Percentiles rank a stretch among this genome's conserved stretches.
phyloP scores from a whole-genome alignment of 2,113 vertebrate genomes.

The Cryptoleucopteryx plumbea region DNA sequence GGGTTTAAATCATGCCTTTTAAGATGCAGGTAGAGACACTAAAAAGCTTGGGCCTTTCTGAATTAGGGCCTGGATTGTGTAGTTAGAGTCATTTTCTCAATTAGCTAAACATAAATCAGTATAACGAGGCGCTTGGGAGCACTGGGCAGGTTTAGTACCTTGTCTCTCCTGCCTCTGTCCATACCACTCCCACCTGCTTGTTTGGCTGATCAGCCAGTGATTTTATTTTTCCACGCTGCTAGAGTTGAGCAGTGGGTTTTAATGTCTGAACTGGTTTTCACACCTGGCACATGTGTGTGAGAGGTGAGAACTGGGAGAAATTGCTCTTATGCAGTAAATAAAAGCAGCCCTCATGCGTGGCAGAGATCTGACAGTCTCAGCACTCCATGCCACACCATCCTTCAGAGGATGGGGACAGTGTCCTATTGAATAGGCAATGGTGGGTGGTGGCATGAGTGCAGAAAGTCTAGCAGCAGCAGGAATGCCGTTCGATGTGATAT shows the following conservation, averaged over 20 bases:
- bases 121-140: conserved; percentile 66
- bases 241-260: background rate
- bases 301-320: background rate
- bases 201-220: background rate
- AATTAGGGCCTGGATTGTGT: conserved; percentile 64
- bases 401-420: background rate
- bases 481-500: background rate
- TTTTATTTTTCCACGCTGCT: conserved; percentile 19
- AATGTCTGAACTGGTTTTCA: background rate
- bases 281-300: background rate
- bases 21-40: conserved; percentile 59
- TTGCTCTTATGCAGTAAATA: background rate
- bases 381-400: background rate
- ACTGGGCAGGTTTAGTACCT: conserved; percentile 32
- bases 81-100: conserved; percentile 73
- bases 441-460: background rate
- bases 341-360: background rate
- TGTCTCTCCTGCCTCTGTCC: background rate
- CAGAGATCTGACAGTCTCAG: background rate
- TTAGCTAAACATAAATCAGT: conserved; percentile 74
- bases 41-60: conserved; percentile 59
- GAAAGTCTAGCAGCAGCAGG: background rate
- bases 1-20: conserved; percentile 68
- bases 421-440: background rate
- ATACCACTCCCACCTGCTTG: conserved; percentile 22